Evolutionary conservation across 2,113 vertebrate genomes (phyloP), one percentile per base, ranked within the genome.

Genomic region (Ornithorhynchus anatinus): DNA sequence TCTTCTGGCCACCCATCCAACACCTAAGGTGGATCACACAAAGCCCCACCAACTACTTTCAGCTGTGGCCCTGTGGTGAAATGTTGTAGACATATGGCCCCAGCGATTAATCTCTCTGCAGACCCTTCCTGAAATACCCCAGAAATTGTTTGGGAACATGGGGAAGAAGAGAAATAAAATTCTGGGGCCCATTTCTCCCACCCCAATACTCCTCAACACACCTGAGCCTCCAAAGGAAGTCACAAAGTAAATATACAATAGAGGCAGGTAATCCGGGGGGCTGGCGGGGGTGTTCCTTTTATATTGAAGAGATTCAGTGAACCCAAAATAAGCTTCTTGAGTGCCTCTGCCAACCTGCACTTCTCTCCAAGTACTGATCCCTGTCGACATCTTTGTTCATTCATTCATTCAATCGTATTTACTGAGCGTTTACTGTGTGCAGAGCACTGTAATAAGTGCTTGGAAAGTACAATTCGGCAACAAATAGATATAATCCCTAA

Each of bases 31-130:
- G 15, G 43, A 61, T 67, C 73, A 17, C 20, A 54, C 1, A 1
- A 45, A 86, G 6, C 25, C 17, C 39, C 54, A 35, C 8, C 73
- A 57, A 89, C 62, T 75, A 32, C 82, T 85, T 88, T 89, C 91
- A 89, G 89, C 87, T 91, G 91, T 75, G 87, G 35, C 0, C 6
- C 39, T 27, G 82, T 0, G 79, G 79, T 90, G 88, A 90, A 89
- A 91, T 77, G 77, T 52, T 75, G 65, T 81, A 84, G 81, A 88
- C 84, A 59, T 59, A 25, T 5, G 36, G 60, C 78, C 82, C 62
- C 69, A 71, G 36, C 79, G 77, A 75, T 84, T 84, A 67, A 86
- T 75, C 86, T 61, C 0, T 27, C 12, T 4, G 0, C 3, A 77
- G 61, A 48, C 1, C 1, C 19, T 16, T 75, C 81, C 71, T 81